Evolutionary conservation across 2,888 invertebrate genomes (phyloP), one percentile per base, ranked within the genome.

Genomic region (Idaea biselata): DNA sequence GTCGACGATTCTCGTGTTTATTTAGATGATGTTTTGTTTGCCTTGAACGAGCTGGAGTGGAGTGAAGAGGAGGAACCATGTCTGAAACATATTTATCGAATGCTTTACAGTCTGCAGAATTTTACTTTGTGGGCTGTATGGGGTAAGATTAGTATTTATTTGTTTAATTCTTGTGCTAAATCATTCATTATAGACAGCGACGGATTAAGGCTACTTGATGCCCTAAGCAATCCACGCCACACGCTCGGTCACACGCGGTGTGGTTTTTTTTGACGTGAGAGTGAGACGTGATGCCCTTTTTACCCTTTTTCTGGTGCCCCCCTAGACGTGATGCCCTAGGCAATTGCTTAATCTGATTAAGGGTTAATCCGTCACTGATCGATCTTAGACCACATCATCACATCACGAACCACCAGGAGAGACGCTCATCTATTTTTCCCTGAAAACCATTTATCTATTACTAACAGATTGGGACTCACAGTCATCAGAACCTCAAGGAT

Each of bases 401-500:
- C n/a, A n/a, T n/a, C n/a, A n/a, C n/a, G n/a, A n/a, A 53, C 11
- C 53, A 53, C 6, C 11, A 16, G 1, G 3, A 53, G 53, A 6
- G n/a, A 16, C 1, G 53, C 6, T n/a, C 6, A 2, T 16, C 53
- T 16, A 53, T 53, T 53, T 53, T 6, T n/a, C 53, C 53, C 1
- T 53, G 3, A 53, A 16, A 1, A 32, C n/a, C 18, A 25, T 18
- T 58, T 16, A 25, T 11, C 44, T 44, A 18, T 59, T 44, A 57
- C 56, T 83, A 73, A 62, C 76, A 95, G 95, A 94, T 87, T 94
- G 94, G 94, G 95, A 95, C 71, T 87, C 95, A 0, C 93, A 94
- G 44, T 91, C 94, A 1, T 94, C 94, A 63, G 91, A 93, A 58
- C 89, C 94, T 0, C 86, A 90, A 59, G 94, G 94, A 1, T 79